Percentiles rank a stretch among this genome's conserved stretches.
Conservation (phyloP, 2,113 vertebrate species). For the Sylvilagus bachmani region DNA sequence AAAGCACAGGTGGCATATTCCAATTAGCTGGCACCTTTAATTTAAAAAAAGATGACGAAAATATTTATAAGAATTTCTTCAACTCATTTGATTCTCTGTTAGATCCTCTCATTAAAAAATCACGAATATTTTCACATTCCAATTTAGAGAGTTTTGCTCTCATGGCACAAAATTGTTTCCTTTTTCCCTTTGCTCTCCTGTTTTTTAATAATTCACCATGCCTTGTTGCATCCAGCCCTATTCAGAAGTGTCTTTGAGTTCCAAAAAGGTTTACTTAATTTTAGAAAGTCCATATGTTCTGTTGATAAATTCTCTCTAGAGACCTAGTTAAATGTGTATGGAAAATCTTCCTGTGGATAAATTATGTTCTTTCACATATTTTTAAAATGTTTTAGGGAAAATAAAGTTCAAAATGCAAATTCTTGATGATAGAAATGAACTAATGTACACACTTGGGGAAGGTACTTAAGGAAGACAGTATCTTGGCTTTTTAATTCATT, state of each 20-base stretch:
- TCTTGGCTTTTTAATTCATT: conserved; percentile 27
- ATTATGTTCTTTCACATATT: conserved; percentile 39
- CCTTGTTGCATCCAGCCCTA: conserved; percentile 26
- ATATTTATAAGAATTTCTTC: conserved; percentile 61
- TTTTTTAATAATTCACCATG: conserved; percentile 62
- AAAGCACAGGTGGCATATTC: conserved; percentile 37
- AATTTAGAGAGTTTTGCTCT: conserved; percentile 37
- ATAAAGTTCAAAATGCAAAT: conserved; percentile 39
- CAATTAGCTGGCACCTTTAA: conserved; percentile 47
- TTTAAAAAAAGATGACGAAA: conserved; percentile 34
- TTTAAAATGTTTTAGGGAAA: conserved; percentile 63
- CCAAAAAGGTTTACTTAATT: conserved; percentile 63
- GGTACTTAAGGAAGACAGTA: conserved; percentile 2
- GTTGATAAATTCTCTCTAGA: conserved; percentile 66
- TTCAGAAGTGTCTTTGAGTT: conserved; percentile 57
- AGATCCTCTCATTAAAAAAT: conserved; percentile 36
- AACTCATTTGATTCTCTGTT: conserved; percentile 38
- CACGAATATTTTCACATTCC: background rate
- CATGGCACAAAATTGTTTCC: background rate
- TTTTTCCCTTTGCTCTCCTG: background rate
- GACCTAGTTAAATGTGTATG: conserved; percentile 52
- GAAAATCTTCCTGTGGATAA: conserved; percentile 64
- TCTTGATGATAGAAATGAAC: conserved; percentile 54
- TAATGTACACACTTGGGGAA: conserved; percentile 35
- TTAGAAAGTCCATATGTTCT: conserved; percentile 72